Evolutionary conservation across 2,797 vertebrate genomes (phyloP), one percentile per base, ranked within the genome.

Genomic region (Myripristis murdjan): DNA sequence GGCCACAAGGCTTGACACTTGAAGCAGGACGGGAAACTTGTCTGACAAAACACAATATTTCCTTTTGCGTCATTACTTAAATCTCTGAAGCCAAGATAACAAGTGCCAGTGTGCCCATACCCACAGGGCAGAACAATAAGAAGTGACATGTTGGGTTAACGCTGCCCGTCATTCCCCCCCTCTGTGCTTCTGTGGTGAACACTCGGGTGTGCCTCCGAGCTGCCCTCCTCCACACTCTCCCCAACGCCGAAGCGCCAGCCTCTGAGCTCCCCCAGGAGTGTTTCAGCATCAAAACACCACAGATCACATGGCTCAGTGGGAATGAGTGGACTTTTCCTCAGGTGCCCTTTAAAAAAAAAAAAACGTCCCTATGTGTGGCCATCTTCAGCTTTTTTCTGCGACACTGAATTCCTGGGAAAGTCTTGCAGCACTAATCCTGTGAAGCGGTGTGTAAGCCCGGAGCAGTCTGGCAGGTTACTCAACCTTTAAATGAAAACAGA

Each of bases 381-480:
- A 70, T 61, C 67, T 26, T 62, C 46, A 22, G 26, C n/a, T 20
- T 33, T 23, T 37, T 47, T 44, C 28, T 49, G 67, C 79, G 63
- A 15, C 8, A 26, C 53, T 52, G 39, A 39, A 57, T 56, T 48
- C 4, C 8, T 69, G 59, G 47, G 23, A 62, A 57, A 65, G 53
- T 65, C 77, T 28, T 47, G 64, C 44, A 39, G 64, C 61, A 53
- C 60, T 74, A 75, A 87, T 86, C 66, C 74, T 57, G 57, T 8
- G 15, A 64, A 73, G 65, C 48, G 56, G 70, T 15, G 6, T 15
- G 28, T 75, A 69, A 77, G 57, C 78, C 66, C 43, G 2, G 20
- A 82, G 84, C 51, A 37, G 85, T 79, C 77, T 70, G 71, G 83
- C 85, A 83, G 77, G 86, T 92, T 86, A 73, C 80, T 79, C 80